Base-by-base conservation (phyloP, 2,888 invertebrate species). In the Lasioglossum morio region DNA sequence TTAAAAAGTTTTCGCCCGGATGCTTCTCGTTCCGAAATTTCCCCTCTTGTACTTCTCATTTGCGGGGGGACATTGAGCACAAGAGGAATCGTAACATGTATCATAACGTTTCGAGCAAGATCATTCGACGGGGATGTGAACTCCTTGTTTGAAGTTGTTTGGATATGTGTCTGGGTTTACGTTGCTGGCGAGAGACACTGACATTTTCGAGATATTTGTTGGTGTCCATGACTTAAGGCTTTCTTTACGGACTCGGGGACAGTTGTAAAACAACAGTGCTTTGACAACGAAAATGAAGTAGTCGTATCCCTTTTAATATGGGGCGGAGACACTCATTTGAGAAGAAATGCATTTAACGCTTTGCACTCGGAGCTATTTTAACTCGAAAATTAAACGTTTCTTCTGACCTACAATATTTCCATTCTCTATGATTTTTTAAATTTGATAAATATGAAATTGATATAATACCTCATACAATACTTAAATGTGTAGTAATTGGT, bases 1-100 rank as follows among this genome's bases (percentile, higher is more conserved):
- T 82, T 53, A 66, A 60, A 57, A 77, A 53, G 66, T 74, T 82
- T 3, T 40, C 40, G 14, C 48, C 37, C 1, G 30, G 2, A 2
- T 34, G 4, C 66, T 78, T 37, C 37, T 34, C 46, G 1, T 27
- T 23, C 63, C 30, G n/a, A 30, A 34, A 53, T 60, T 72, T 57
- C 60, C 40, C 63, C 23, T 30, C 43, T n/a, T 7, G 4, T 2
- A 16, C 34, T 30, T 73, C 19, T 40, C 19, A 40, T 60, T 40
- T 60, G 60, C 16, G 7, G 40, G 23, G 43, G 12, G 27, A 40
- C 40, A 40, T n/a, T 12, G 1, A n/a, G 57, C 12, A 57, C 12
- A 12, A 12, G 57, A 43, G 27, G n/a, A 75, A 43, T 40, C 40
- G n/a, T 16, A 37, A 57, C 19, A n/a, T 4, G 48, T 23, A 43